These are phyloP conservation scores for Sinotaia quadrata DNA, from an alignment of 2,888 invertebrate species.

Conservation along the genomic window DNA sequence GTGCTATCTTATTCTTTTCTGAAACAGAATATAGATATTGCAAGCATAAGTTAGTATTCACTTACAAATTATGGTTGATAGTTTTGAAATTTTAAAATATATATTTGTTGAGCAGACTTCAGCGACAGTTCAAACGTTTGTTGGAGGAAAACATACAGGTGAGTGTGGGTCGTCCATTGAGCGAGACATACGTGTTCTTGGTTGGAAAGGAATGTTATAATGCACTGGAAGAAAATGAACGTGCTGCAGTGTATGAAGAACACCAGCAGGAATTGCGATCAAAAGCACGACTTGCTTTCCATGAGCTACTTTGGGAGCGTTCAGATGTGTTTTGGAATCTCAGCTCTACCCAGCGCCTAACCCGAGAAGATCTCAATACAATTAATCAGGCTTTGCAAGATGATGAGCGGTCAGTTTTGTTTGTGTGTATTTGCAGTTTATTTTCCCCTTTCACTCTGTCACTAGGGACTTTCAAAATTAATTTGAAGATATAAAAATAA, in stretches of 20 bases:
- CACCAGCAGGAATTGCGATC: constrained; percentile 83
- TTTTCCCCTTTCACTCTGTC: too few relatives aligned
- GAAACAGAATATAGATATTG: too few relatives aligned
- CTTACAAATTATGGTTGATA: too few relatives aligned
- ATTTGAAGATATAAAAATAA: too few relatives aligned
- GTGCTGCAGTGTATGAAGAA: constrained; percentile 92
- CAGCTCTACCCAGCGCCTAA: constrained; percentile 84
- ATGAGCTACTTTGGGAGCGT: constrained; percentile 92
- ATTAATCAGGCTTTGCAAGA: constrained; percentile 92
- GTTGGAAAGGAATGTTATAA: constrained; percentile 96
- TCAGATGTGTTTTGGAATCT: constrained; percentile 90
- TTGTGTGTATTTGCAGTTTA: too few relatives aligned
- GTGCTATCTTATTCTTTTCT: too few relatives aligned
- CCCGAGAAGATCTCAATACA: constrained; percentile 91
- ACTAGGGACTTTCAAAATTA: too few relatives aligned
- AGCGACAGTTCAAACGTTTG: constrained; percentile 92
- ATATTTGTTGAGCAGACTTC: constrained; percentile 82
- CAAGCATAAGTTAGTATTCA: too few relatives aligned
- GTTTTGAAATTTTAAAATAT: too few relatives aligned
- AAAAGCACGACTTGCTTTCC: constrained; percentile 90
- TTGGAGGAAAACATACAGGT: constrained; percentile 95
- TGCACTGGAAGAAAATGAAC: constrained; percentile 89
- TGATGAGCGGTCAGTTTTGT: constrained; percentile 87
- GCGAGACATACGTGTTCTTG: constrained; percentile 87
- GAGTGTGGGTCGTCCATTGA: constrained; percentile 92